Evolutionary conservation across 2,888 invertebrate species (phyloP), one percentile per base, ranked within the genome.

Genomic region (Ochropleura leucogaster): DNA sequence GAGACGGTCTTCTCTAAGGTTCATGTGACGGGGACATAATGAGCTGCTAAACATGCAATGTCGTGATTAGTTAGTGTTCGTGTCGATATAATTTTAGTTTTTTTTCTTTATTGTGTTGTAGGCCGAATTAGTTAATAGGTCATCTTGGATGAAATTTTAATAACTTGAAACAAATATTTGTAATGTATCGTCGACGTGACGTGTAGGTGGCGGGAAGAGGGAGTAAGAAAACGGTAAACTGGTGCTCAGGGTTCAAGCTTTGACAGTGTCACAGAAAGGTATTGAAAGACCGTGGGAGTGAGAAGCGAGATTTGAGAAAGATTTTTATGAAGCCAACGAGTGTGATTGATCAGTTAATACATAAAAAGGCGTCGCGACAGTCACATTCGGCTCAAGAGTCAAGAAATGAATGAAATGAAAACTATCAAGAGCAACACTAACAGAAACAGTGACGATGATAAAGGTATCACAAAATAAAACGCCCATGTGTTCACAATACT

Each of bases 381-480:
- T 91, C 89, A 94, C 94, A 95, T 94, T 95, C 93, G 94, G 95
- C 95, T 94, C 89, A 90, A 94, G 91, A 94, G 89, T 90, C 90
- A 92, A 92, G 93, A 95, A 93, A 95, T 95, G 93, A 94, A 95
- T 96, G 96, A 95, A 95, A 96, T 96, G 95, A 93, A 77, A 94
- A 93, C 95, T 95, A 96, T 95, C 93, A 95, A 96, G 95, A 96
- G 95, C 96, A 95, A 95, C 90, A 91, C 96, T 96, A 96, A 95
- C 93, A 96, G 95, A 95, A 94, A 96, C 93, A 95, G 95, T 96
- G 95, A 94, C 92, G 93, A 94, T 95, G 95, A 95, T 94, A 95
- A 96, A 96, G 95, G 96, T 96, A 96, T 96, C 96, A 96, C 96
- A 96, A 96, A 96, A 95, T 95, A 95, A 96, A 96, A 95, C 96